phyloP scores from a whole-genome alignment of 2,888 invertebrate genomes.

The Hydrotaea diabolus region DNA sequence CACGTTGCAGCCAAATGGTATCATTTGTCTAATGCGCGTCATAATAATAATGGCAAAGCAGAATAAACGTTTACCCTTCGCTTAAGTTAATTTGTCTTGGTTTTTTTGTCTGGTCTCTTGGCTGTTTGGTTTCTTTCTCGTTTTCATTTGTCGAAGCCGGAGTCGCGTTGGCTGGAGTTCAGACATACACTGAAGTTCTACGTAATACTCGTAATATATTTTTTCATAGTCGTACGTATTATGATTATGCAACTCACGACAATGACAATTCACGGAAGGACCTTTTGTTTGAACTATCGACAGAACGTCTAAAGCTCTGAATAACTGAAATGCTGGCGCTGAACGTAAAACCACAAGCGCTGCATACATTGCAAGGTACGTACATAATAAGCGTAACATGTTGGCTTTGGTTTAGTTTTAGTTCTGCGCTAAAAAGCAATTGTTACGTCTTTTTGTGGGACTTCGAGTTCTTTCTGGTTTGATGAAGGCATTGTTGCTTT shows the following conservation, averaged over 20 bases:
- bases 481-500: conserved; percentile 16
- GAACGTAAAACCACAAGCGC: conserved; percentile 23
- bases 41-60: background rate
- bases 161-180: background rate
- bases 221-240: conserved; percentile 50
- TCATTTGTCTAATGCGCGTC: conserved; percentile 14
- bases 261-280: conserved; percentile 71
- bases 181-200: background rate
- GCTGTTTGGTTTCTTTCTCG: background rate
- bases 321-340: background rate
- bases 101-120: background rate
- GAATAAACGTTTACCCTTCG: conserved; percentile 56
- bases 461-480: conserved; percentile 3
- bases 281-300: conserved; percentile 65
- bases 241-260: conserved; percentile 69
- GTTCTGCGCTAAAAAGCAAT: conserved; percentile 26
- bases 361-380: background rate
- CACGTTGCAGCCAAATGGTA: conserved; percentile 3
- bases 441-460: conserved; percentile 47
- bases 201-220: conserved; percentile 58
- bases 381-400: conserved; percentile 61
- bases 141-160: conserved; percentile 12
- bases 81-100: conserved; percentile 43
- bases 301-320: conserved; percentile 27
- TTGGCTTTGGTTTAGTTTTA: conserved; percentile 40